Base-by-base conservation (phyloP, 2,888 invertebrate genomes). In the Microctonus brassicae region DNA sequence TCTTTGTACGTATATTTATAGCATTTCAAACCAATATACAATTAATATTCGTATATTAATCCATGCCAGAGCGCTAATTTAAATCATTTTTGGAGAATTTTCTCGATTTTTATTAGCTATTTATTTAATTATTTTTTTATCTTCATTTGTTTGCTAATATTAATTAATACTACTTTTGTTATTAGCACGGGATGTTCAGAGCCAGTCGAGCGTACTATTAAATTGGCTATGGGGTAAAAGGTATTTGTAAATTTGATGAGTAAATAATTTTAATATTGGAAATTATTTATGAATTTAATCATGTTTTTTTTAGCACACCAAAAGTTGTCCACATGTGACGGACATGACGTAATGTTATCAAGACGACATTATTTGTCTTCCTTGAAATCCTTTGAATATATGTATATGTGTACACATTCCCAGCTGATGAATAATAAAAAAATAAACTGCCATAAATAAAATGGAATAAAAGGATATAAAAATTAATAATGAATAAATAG, bases 191-290 rank as follows among this genome's bases (percentile, higher is more conserved):
- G 93, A 94, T 83, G 91, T 92, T 63, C 94, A 94, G 87, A 94
- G 94, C 84, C 93, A 95, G 33, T 92, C 94, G 71, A 94, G 93
- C 76, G 93, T 94, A 74, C 90, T 95, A 62, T 88, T 95, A 76
- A 94, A 95, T 88, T 95, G 95, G 95, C 89, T 95, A 72, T 92
- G 94, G 91, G 95, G 95, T 75, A 93, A 92, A 84, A 93, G 92
- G 88, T 88, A 81, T 78, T n/a, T n/a, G n/a, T n/a, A n/a, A n/a
- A 13, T 77, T 74, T 10, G 10, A 20, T 10, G 13, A 20, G 17
- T 4, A 6, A 47, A 17, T 17, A 17, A 7, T 17, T 17, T 6
- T 20, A 20, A 3, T 7, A n/a, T n/a, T n/a, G n/a, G n/a, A n/a
- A n/a, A n/a, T n/a, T n/a, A n/a, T n/a, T n/a, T n/a, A n/a, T n/a